Conservation (phyloP, 2,797 vertebrate genomes). For the Threskiornis aethiopicus region DNA sequence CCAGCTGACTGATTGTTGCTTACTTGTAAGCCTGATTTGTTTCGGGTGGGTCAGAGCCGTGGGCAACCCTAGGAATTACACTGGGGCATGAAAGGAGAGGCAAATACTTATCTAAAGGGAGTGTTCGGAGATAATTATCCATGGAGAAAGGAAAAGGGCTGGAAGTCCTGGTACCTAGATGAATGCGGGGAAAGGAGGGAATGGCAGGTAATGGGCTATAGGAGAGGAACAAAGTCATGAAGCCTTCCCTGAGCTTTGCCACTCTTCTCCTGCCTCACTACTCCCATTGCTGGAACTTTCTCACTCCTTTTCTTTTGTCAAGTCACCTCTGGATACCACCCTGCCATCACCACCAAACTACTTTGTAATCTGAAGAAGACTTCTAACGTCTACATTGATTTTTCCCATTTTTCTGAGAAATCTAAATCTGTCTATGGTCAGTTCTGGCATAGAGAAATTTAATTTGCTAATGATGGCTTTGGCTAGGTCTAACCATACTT, state of each 20-base stretch:
- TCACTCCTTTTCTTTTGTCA: background rate
- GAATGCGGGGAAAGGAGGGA: background rate
- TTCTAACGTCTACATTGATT: background rate
- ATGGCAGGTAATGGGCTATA: background rate
- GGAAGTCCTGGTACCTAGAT: background rate
- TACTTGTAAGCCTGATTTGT: background rate
- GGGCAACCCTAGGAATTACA: background rate
- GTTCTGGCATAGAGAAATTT: background rate
- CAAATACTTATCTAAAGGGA: background rate
- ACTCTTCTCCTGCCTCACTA: background rate
- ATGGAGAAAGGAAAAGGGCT: background rate
- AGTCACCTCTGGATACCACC: background rate
- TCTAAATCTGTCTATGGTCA: background rate
- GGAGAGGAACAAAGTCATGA: background rate
- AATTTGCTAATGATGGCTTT: background rate
- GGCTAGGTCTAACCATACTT: background rate
- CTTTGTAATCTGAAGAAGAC: background rate
- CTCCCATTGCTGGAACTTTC: background rate
- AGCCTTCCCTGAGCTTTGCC: background rate
- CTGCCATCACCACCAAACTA: background rate
- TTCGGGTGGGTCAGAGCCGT: background rate
- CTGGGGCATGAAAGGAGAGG: background rate
- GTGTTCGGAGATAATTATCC: background rate
- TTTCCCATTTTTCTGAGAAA: background rate
- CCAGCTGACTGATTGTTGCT: background rate